Conservation (phyloP, 2,797 vertebrate species). For the Darevskia nairensis region DNA sequence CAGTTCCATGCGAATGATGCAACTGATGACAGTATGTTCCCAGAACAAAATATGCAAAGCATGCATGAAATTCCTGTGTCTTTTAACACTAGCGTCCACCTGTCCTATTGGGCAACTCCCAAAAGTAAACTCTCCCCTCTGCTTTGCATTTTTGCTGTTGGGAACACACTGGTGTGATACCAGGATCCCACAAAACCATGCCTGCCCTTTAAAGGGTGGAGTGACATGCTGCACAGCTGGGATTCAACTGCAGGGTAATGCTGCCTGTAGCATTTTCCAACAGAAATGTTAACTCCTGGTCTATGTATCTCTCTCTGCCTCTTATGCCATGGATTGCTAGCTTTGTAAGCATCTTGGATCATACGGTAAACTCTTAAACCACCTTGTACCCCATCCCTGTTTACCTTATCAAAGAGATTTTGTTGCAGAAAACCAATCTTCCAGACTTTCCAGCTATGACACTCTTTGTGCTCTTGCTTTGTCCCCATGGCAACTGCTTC, state of each 20-base stretch:
- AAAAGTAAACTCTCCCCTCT: not conserved
- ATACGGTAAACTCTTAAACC: slow-evolving; percentile 29
- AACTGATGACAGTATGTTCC: not conserved
- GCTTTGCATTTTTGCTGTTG: not conserved
- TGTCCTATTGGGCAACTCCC: not conserved
- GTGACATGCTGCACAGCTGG: not conserved
- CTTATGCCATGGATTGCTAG: not conserved
- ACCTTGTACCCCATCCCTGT: not conserved
- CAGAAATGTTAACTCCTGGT: not conserved
- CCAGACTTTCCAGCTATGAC: slow-evolving; percentile 3
- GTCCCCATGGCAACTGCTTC: slow-evolving; percentile 22
- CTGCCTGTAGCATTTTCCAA: slow-evolving; percentile 16
- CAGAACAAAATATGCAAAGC: not conserved
- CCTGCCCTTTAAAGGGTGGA: not conserved
- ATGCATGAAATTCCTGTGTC: not conserved
- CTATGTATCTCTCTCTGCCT: not conserved
- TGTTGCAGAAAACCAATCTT: slow-evolving; percentile 4
- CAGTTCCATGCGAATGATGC: not conserved
- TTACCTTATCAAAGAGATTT: slow-evolving; percentile 29
- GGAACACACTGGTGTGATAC: not conserved
- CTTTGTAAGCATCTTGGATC: slow-evolving; percentile 2
- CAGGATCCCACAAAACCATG: not conserved
- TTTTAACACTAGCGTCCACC: not conserved
- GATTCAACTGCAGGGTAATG: not conserved
- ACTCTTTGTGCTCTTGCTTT: not conserved